Percentiles rank a stretch among this genome's conserved stretches.
phyloP scores from a whole-genome alignment of 2,797 vertebrate species.

The Tapera naevia region DNA sequence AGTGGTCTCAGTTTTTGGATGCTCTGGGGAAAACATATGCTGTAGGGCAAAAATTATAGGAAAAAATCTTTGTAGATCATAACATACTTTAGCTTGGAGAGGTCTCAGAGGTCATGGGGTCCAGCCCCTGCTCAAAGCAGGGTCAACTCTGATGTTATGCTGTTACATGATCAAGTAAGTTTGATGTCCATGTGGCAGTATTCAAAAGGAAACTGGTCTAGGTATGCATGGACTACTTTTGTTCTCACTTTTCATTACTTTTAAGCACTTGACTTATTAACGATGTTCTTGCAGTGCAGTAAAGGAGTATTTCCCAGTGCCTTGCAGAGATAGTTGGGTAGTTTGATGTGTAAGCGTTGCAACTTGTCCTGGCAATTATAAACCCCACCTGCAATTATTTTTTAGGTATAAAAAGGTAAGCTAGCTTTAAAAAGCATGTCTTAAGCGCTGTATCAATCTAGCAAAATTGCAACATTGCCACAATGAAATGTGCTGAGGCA shows the following conservation, averaged over 20 bases:
- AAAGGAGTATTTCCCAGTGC: background rate
- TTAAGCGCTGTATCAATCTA: conserved; percentile 15
- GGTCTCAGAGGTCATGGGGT: background rate
- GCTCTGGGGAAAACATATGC: background rate
- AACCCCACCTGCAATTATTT: conserved; percentile 63
- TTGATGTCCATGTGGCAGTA: background rate
- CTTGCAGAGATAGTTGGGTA: background rate
- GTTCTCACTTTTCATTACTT: background rate
- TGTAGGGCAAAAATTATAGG: background rate
- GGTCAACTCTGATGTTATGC: background rate
- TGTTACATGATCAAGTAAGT: background rate
- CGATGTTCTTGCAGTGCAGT: background rate
- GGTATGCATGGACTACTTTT: background rate
- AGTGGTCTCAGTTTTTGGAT: background rate
- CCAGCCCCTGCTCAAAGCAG: background rate
- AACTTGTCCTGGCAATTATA: conserved; percentile 52
- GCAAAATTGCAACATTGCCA: conserved; percentile 40
- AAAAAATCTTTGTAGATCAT: background rate
- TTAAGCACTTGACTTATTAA: background rate
- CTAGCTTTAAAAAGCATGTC: conserved; percentile 25
- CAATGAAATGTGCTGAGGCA: conserved; percentile 59
- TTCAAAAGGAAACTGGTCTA: background rate
- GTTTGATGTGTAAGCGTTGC: conserved; percentile 15
- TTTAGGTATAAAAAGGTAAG: conserved; percentile 42
- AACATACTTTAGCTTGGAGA: background rate